Evolutionary conservation across 2,113 vertebrate genomes (phyloP).

Genomic region (Vulpes vulpes): DNA sequence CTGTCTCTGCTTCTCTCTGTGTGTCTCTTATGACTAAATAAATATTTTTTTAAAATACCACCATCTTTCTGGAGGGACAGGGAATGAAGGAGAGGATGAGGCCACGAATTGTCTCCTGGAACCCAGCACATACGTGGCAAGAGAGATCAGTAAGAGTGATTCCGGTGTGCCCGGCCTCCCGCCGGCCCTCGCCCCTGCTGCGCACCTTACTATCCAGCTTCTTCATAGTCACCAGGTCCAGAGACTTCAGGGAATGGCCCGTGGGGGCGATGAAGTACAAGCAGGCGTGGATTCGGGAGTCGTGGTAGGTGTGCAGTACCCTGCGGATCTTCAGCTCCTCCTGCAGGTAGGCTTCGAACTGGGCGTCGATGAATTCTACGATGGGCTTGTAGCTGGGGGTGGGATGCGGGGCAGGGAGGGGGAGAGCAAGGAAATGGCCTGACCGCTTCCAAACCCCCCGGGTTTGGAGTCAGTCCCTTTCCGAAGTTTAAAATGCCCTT

Average conservation of each 20-base stretch:
- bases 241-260: conserved; percentile 97
- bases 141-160: neutral
- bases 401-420: neutral
- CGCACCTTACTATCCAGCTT: conserved; percentile 99
- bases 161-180: neutral
- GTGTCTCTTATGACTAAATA: no score
- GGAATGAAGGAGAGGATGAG: neutral
- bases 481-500: neutral
- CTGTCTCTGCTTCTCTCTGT: no score
- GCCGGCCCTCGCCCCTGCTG: neutral
- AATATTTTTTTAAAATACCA: neutral
- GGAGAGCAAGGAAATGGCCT: neutral
- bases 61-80: neutral
- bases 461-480: neutral
- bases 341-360: conserved; percentile 98
- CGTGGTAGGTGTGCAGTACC: conserved; percentile 97
- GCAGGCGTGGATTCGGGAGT: conserved; percentile 97
- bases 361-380: conserved; percentile 97
- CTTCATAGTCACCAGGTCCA: conserved; percentile 99
- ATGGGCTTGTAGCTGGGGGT: conserved; percentile 96
- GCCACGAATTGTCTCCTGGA: neutral
- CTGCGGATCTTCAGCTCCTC: conserved; percentile 98
- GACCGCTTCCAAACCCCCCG: neutral
- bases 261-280: conserved; percentile 99
- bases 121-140: neutral